Conservation (phyloP, 2,888 invertebrate genomes). For the Stenotaenia linearis region DNA sequence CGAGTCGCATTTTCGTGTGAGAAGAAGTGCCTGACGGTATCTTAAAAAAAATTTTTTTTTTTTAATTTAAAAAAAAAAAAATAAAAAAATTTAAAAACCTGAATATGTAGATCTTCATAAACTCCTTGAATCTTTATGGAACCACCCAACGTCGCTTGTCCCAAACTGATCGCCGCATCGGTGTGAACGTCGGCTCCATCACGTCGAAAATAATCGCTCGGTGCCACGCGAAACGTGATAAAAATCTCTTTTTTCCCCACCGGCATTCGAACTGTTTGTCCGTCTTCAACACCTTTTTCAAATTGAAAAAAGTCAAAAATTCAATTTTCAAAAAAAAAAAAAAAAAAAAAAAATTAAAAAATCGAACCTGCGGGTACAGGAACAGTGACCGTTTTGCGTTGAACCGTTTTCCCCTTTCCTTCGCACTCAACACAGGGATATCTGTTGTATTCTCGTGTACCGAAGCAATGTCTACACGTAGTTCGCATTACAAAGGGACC, state of each 20-base stretch:
- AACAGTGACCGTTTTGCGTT: conserved; percentile 80
- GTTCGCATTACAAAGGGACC: conserved; percentile 97
- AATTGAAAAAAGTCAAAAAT: not conserved
- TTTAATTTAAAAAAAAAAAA: not conserved
- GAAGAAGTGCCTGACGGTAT: conserved; percentile 89
- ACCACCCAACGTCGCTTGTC: conserved; percentile 92
- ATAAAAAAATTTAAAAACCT: too few species aligned
- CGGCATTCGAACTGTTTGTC: conserved; percentile 91
- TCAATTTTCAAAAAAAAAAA: too few species aligned
- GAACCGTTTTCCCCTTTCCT: conserved; percentile 85
- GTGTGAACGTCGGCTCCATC: conserved; percentile 95
- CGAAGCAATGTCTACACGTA: conserved; percentile 87
- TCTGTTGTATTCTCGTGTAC: conserved; percentile 78
- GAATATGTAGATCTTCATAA: conserved; percentile 88
- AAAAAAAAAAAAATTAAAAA: not conserved
- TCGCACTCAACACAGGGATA: conserved; percentile 87
- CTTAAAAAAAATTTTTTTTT: conserved; percentile 48
- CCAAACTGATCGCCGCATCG: conserved; percentile 79
- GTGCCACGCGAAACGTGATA: conserved; percentile 85
- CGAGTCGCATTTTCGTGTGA: conserved; percentile 75
- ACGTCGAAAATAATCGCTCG: conserved; percentile 79
- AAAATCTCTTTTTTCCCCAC: conserved; percentile 88
- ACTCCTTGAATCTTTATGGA: conserved; percentile 86
- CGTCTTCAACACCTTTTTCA: conserved; percentile 72
- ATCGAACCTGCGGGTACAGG: conserved; percentile 76